phyloP scores from a whole-genome alignment of 1,140 invertebrate species.

The Cotesia chilonis region DNA sequence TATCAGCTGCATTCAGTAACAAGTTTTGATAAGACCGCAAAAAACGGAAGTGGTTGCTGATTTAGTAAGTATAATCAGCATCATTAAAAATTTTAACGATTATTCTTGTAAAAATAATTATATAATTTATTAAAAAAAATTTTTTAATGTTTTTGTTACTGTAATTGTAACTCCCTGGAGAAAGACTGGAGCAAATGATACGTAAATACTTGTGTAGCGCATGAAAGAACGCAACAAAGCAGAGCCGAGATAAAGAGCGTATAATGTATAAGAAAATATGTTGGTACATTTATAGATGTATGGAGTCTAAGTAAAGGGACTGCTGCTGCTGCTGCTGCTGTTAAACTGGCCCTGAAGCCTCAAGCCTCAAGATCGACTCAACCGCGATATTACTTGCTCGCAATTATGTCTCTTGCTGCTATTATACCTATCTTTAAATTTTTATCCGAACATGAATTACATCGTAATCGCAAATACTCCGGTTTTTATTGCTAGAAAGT shows the following conservation, averaged over 20 bases:
- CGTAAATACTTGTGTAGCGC: no score
- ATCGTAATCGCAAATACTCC: no score
- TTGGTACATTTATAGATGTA: conserved; percentile 7
- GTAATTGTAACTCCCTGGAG: background rate
- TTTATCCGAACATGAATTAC: background rate
- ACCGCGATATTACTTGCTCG: background rate
- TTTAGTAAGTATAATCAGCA: background rate
- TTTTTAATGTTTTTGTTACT: no score
- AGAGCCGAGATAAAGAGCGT: conserved; percentile 25
- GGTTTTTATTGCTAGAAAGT: no score
- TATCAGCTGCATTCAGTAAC: conserved; percentile 7
- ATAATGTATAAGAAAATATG: conserved; percentile 1
- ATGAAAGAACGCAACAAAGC: conserved; percentile 17
- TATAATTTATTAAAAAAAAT: no score
- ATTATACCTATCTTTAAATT: background rate
- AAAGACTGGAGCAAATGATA: conserved; percentile 17
- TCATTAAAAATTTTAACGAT: background rate
- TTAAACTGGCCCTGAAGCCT: conserved; percentile 11
- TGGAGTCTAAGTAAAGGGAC: background rate
- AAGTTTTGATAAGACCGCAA: conserved; percentile 16
- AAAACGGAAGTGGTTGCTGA: conserved; percentile 20
- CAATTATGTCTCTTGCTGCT: conserved; percentile 13
- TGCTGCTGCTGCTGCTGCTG: background rate
- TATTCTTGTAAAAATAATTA: no score
- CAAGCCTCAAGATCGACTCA: background rate